A percentile compares a stretch with the other conserved stretches of the same genome.
Evolutionary conservation across 2,797 vertebrate species (phyloP).

Genomic region (Syngnathus acus): DNA sequence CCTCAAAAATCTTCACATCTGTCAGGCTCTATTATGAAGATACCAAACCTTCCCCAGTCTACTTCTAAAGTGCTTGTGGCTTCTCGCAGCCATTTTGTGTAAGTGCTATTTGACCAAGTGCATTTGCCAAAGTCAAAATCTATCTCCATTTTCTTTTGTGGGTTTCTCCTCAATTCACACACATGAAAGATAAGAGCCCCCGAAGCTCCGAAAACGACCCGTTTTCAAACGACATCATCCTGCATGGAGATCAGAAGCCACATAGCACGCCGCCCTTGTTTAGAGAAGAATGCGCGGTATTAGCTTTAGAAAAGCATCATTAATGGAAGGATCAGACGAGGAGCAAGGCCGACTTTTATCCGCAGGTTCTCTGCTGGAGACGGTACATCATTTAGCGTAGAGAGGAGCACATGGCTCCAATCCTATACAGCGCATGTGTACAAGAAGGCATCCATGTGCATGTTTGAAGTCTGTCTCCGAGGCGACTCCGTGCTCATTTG

Average conservation of each 20-base stretch:
- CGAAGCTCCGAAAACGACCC: slow-evolving; percentile 23
- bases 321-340: slow-evolving; percentile 71
- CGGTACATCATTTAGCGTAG: slow-evolving; percentile 68
- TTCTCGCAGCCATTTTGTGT: not conserved
- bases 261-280: slow-evolving; percentile 60
- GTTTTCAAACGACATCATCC: slow-evolving; percentile 41
- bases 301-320: slow-evolving; percentile 65
- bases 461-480: slow-evolving; percentile 75
- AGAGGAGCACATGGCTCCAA: slow-evolving; percentile 68
- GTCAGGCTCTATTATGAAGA: too few species aligned
- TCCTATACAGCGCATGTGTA: slow-evolving; percentile 62
- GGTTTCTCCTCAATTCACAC: not conserved
- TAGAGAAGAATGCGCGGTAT: slow-evolving; percentile 63
- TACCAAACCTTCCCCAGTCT: not conserved
- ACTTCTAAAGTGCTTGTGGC: not conserved
- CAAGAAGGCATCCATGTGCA: slow-evolving; percentile 68
- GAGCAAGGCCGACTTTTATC: slow-evolving; percentile 67
- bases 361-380: slow-evolving; percentile 67
- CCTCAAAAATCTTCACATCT: too few species aligned
- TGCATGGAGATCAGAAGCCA: slow-evolving; percentile 58
- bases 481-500: slow-evolving; percentile 79
- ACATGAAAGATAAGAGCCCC: slow-evolving; percentile 8
- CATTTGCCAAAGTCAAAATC: not conserved
- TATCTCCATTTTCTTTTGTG: not conserved
- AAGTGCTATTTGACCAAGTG: not conserved